phyloP scores from a whole-genome alignment of 2,888 invertebrate genomes.

The Dendrolimus houi region DNA sequence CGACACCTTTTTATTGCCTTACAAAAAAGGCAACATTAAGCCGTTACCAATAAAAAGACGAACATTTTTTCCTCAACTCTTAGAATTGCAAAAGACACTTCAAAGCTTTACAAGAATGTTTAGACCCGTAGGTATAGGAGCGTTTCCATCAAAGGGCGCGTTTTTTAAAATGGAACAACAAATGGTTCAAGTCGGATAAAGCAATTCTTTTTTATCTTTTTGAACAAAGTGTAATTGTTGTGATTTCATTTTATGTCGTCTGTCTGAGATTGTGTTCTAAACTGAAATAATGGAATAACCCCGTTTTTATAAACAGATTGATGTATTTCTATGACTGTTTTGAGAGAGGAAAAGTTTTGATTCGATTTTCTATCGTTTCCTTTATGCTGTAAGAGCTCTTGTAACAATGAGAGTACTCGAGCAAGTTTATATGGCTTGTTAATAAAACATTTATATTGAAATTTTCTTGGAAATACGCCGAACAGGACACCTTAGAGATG shows the following conservation, averaged over 20 bases:
- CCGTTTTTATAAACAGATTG: neutral
- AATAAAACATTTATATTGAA: too few relatives aligned
- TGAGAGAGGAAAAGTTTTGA: too few relatives aligned
- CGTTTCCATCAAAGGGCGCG: conserved; percentile 18
- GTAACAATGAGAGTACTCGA: too few relatives aligned
- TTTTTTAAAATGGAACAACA: conserved; percentile 25
- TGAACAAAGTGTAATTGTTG: conserved; percentile 28
- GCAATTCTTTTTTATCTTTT: conserved; percentile 26
- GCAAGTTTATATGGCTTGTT: neutral
- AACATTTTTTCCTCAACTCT: conserved; percentile 7
- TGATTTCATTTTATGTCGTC: conserved; percentile 27
- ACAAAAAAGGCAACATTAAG: conserved; percentile 1
- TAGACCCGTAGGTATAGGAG: conserved; percentile 4
- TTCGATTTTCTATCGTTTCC: too few relatives aligned
- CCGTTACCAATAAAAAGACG: conserved; percentile 6
- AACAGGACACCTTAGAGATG: too few relatives aligned
- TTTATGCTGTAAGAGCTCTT: too few relatives aligned
- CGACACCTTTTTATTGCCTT: neutral
- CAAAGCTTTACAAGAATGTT: conserved; percentile 14
- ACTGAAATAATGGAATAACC: neutral
- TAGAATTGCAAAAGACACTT: conserved; percentile 11
- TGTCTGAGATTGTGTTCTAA: conserved; percentile 21
- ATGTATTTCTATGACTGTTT: neutral
- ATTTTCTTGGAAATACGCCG: too few relatives aligned
- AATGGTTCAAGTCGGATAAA: conserved; percentile 19